phyloP scores from a whole-genome alignment of 92 coral and sea anemone genomes.

The Scolanthus callimorphus region DNA sequence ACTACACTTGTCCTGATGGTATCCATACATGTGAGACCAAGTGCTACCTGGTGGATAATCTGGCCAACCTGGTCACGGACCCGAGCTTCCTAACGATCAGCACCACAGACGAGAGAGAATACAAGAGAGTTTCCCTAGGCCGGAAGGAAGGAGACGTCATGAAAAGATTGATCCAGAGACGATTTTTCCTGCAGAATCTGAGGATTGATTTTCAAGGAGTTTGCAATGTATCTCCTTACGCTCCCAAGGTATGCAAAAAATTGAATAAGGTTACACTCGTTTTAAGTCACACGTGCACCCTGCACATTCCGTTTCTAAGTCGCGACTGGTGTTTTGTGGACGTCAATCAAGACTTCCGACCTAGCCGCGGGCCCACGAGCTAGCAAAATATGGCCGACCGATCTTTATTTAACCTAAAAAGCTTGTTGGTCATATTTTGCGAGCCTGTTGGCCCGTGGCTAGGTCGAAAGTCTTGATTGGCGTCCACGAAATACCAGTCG shows the following conservation, averaged over 20 bases:
- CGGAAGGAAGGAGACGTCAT: constrained; percentile 97
- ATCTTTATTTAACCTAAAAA: too few species aligned
- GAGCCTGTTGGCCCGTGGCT: too few species aligned
- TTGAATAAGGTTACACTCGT: background rate
- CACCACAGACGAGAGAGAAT: constrained; percentile 97
- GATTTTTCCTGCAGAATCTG: constrained; percentile 69
- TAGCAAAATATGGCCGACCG: too few species aligned
- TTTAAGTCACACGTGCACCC: background rate
- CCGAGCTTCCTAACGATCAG: constrained; percentile 94
- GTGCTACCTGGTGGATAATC: constrained; percentile 92
- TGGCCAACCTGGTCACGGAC: constrained; percentile 95
- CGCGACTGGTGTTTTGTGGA: too few species aligned
- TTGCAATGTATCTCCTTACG: constrained; percentile 95
- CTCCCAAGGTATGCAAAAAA: constrained; percentile 74
- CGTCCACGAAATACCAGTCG: too few species aligned
- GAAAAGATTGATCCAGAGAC: constrained; percentile 77
- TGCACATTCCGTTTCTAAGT: background rate
- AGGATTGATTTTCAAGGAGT: constrained; percentile 93
- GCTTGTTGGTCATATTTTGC: too few species aligned
- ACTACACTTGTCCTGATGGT: constrained; percentile 92
- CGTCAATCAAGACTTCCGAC: too few species aligned
- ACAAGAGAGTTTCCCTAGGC: constrained; percentile 95
- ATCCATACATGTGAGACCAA: constrained; percentile 88
- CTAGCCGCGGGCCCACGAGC: too few species aligned
- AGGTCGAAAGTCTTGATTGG: too few species aligned